These are phyloP conservation scores for Eutolmus rufibarbis DNA, from an alignment of 2,888 invertebrate genomes.

Conservation along the genomic window DNA sequence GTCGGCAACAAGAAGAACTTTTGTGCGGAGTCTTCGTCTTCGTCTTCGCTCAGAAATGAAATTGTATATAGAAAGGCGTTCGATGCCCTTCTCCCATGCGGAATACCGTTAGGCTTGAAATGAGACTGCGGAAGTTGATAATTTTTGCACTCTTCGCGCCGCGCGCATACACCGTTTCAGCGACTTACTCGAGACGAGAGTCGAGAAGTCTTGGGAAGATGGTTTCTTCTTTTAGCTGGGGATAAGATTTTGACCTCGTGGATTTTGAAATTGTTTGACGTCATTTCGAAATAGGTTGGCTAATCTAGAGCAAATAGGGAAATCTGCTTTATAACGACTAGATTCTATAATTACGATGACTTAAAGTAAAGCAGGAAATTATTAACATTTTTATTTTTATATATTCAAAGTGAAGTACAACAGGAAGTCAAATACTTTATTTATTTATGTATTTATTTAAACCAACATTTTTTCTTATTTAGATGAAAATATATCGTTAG, in stretches of 20 bases:
- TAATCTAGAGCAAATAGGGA: background rate
- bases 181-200: too few species aligned
- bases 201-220: background rate
- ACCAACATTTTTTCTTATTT: too few species aligned
- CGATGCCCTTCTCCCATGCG: slow-evolving; percentile 33
- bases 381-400: too few species aligned
- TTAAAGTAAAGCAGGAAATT: too few species aligned
- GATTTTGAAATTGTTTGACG: background rate
- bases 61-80: slow-evolving; percentile 14
- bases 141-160: slow-evolving; percentile 34
- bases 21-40: background rate
- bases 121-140: slow-evolving; percentile 29
- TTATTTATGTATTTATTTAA: too few species aligned
- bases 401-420: too few species aligned
- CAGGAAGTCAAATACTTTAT: too few species aligned
- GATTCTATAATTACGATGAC: too few species aligned
- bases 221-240: background rate
- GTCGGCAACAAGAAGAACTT: background rate
- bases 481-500: too few species aligned
- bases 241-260: slow-evolving; percentile 4
- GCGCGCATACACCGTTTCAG: background rate
- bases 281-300: background rate
- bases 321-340: background rate
- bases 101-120: slow-evolving; percentile 35
- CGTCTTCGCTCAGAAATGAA: background rate